phyloP scores from a whole-genome alignment of 2,113 vertebrate species.

The Microcebus ravelobensis region DNA sequence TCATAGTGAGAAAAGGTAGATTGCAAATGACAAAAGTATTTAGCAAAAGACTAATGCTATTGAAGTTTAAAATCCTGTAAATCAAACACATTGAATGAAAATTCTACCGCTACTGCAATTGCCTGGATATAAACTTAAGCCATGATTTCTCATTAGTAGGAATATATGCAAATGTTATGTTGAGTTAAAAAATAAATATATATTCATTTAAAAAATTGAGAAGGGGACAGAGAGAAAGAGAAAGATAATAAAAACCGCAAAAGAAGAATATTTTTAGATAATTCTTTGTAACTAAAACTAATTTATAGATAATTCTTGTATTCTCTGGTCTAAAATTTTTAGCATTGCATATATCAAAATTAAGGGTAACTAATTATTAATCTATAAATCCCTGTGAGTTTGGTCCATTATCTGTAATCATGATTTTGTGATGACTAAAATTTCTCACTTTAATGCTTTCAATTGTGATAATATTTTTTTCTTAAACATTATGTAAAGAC shows the following conservation, averaged over 20 bases:
- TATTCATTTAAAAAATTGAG: neutral
- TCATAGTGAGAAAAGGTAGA: conserved; percentile 77
- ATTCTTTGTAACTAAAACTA: neutral
- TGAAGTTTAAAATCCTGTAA: conserved; percentile 81
- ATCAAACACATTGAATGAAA: conserved; percentile 69
- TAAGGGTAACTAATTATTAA: neutral
- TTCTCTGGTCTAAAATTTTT: neutral
- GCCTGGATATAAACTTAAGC: conserved; percentile 6
- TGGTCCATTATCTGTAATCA: neutral
- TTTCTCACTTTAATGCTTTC: neutral
- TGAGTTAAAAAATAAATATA: conserved; percentile 4
- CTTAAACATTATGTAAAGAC: neutral
- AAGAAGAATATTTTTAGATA: neutral
- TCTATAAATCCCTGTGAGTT: neutral
- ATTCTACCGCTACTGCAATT: conserved; percentile 60
- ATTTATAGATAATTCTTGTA: neutral
- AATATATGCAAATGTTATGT: neutral
- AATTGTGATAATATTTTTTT: neutral
- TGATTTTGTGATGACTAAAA: neutral
- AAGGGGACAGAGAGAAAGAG: neutral
- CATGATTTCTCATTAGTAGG: neutral
- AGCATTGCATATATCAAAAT: neutral
- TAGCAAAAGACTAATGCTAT: conserved; percentile 81
- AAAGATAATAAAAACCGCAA: neutral
- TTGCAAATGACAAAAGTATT: conserved; percentile 75